Evolutionary conservation across 1,140 invertebrate genomes (phyloP), one percentile per base, ranked within the genome.

Genomic region (Anoplolepis gracilipes): DNA sequence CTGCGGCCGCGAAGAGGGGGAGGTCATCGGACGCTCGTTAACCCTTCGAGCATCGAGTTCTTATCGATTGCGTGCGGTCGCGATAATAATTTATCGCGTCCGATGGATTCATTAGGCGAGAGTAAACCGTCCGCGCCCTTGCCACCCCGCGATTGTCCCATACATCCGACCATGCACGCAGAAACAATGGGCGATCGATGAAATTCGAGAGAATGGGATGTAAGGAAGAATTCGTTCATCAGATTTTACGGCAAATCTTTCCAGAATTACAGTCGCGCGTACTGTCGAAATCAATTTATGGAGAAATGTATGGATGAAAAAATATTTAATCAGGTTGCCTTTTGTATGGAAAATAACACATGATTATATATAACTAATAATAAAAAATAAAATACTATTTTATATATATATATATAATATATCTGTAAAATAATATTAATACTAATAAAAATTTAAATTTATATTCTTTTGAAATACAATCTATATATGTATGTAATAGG

Each of bases 31-130:
- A 77, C 61, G 70, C 73, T 84, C 81, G 70, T 84, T 77, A 75
- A 84, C 81, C 81, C 73, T 75, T 77, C 72, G 81, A 73, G 73
- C 72, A 46, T 64, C 72, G 70, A 77, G 70, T 84, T 84, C 81
- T 84, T 84, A 76, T 84, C 73, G 81, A 75, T 84, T 77, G 72
- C 81, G 19, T 75, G 59, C 72, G 81, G 59, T 39, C 72, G 72
- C 67, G 30, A 19, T 73, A 84, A 84, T 76, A 77, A 84, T 84
- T 84, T 62, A 86, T 75, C 78, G 78, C 42, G 25, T 75, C 46
- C 72, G 42, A 73, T 55, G 67, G 70, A 84, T 73, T 82, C 67
- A 86, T 88, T 89, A 85, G 62, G 42, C 85, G 85, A 62, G 72
- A 49, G 65, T 57, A 36, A 46, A 81, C 61, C 84, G 73, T 82